Percentiles rank a stretch among this genome's conserved stretches.
Evolutionary conservation across 2,888 invertebrate species (phyloP).

Genomic region (Leptothorax acervorum): DNA sequence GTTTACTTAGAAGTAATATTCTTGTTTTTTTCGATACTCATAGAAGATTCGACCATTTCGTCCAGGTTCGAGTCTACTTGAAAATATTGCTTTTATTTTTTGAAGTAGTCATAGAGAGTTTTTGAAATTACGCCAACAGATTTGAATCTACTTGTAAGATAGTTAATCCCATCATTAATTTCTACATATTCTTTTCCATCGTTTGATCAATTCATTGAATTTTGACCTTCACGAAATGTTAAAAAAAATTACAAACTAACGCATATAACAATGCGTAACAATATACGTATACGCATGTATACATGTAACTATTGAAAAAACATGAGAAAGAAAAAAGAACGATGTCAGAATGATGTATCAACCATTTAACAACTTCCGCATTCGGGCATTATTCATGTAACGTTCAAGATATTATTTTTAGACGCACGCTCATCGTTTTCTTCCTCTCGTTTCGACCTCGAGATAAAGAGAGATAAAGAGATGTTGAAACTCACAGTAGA

Average conservation of each 20-base stretch:
- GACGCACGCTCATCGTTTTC: constrained; percentile 48
- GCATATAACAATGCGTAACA: constrained; percentile 12
- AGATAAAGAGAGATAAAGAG: constrained; percentile 37
- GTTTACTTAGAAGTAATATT: too few relatives aligned
- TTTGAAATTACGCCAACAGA: not conserved
- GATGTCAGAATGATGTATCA: constrained; percentile 69
- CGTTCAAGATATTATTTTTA: constrained; percentile 64
- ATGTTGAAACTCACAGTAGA: constrained; percentile 20
- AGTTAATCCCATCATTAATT: not conserved
- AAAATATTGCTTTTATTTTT: too few relatives aligned
- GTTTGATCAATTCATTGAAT: not conserved
- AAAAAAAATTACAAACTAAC: not conserved
- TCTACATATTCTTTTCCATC: not conserved
- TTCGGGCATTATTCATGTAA: constrained; percentile 69
- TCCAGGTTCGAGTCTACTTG: too few relatives aligned
- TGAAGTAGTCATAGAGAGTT: not conserved
- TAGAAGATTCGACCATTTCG: too few relatives aligned
- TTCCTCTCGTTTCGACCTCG: constrained; percentile 37
- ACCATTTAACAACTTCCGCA: constrained; percentile 73
- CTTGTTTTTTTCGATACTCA: too few relatives aligned
- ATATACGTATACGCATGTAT: not conserved
- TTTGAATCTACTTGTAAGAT: too few relatives aligned
- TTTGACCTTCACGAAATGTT: not conserved
- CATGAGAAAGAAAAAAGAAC: constrained; percentile 44
- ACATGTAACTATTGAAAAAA: not conserved